A percentile compares a stretch with the other conserved stretches of the same genome.
Evolutionary conservation across 2,113 vertebrate genomes (phyloP).

Genomic region (Malaclemys terrapin): DNA sequence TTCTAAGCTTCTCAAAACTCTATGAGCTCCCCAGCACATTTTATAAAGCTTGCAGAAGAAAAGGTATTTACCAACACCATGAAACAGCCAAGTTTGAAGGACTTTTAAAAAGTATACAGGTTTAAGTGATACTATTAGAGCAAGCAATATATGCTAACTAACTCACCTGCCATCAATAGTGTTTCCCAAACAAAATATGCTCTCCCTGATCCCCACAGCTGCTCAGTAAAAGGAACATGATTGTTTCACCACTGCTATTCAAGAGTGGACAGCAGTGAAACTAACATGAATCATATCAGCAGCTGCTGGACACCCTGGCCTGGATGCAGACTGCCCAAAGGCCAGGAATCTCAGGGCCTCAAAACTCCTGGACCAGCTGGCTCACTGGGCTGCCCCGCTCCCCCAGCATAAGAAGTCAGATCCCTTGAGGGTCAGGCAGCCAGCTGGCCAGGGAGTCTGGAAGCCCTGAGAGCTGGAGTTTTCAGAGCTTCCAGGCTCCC

Average conservation of each 20-base stretch:
- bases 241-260: not conserved
- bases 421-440: not conserved
- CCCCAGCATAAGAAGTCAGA: not conserved
- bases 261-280: not conserved
- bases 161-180: not conserved
- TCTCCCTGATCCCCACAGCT: not conserved
- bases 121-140: too few species aligned
- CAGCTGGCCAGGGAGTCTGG: not conserved
- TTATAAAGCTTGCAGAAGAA: too few species aligned
- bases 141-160: too few species aligned
- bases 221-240: not conserved
- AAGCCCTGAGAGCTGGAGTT: not conserved
- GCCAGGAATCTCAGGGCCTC: not conserved
- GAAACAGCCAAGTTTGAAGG: too few species aligned
- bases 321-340: not conserved
- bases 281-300: not conserved
- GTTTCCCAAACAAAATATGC: not conserved
- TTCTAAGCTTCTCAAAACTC: too few species aligned
- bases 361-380: not conserved
- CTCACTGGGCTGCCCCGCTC: not conserved
- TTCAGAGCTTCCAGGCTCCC: not conserved
- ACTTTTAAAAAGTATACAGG: too few species aligned
- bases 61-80: too few species aligned
- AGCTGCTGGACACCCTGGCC: not conserved
- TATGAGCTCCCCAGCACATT: too few species aligned